Percentiles rank a stretch among this genome's conserved stretches.
phyloP scores from a whole-genome alignment of 2,113 vertebrate species.

The Platysternon megacephalum region DNA sequence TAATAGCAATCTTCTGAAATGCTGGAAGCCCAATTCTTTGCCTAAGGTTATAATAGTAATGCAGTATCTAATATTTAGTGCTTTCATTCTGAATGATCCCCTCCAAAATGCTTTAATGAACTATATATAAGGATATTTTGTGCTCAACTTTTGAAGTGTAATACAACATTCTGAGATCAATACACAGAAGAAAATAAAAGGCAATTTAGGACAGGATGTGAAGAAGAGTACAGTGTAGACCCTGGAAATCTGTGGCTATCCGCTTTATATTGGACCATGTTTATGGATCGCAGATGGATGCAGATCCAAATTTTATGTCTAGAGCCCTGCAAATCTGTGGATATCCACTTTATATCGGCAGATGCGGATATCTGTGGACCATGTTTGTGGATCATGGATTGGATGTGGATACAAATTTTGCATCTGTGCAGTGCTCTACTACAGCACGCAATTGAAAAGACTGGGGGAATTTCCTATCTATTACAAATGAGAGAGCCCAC shows the following conservation, averaged over 20 bases:
- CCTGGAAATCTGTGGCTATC: background rate
- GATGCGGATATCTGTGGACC: too few relatives aligned
- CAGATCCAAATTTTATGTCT: too few relatives aligned
- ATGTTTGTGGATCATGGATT: too few relatives aligned
- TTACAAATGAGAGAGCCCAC: slow-evolving; percentile 26
- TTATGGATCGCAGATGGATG: too few relatives aligned
- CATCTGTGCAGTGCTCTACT: too few relatives aligned
- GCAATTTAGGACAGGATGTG: background rate
- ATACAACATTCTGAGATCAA: slow-evolving; percentile 15
- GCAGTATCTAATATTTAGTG: background rate
- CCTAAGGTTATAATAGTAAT: background rate
- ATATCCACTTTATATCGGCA: too few relatives aligned
- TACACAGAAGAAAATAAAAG: background rate
- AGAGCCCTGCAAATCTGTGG: too few relatives aligned
- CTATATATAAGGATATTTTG: background rate
- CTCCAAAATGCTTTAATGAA: background rate
- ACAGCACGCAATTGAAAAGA: slow-evolving; percentile 4
- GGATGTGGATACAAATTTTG: too few relatives aligned
- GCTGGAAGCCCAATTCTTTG: background rate
- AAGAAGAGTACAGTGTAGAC: slow-evolving; percentile 33
- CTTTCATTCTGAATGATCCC: background rate
- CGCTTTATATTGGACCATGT: too few relatives aligned
- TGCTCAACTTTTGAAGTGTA: background rate
- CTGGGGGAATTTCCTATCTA: slow-evolving; percentile 1
- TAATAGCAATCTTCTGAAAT: background rate